Evolutionary conservation across 2,888 invertebrate genomes (phyloP).

Genomic region (Darwinula stevensoni): DNA sequence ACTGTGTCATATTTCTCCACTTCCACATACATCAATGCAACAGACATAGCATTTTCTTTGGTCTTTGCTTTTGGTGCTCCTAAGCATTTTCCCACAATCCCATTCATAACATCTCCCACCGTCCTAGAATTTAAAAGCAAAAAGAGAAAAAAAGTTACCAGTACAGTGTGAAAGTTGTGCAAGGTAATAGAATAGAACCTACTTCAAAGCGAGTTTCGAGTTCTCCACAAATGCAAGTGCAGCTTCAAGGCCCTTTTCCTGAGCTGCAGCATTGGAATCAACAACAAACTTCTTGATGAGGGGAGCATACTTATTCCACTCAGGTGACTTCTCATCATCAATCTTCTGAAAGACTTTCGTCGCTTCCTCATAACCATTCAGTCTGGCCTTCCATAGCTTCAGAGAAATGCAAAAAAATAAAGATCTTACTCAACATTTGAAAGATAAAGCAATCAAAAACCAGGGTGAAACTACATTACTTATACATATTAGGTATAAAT

Average conservation of each 20-base stretch:
- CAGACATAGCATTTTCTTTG: conserved; percentile 60
- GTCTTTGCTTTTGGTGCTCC: conserved; percentile 72
- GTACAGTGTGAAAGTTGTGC: neutral
- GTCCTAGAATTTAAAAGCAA: conserved; percentile 24
- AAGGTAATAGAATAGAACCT: conserved; percentile 11
- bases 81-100: conserved; percentile 69
- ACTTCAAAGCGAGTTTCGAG: conserved; percentile 55
- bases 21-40: conserved; percentile 75
- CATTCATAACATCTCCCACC: conserved; percentile 57
- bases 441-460: neutral
- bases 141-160: conserved; percentile 7
- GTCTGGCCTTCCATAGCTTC: conserved; percentile 79
- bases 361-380: conserved; percentile 78
- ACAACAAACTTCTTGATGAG: conserved; percentile 76
- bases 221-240: conserved; percentile 69
- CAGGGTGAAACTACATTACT: neutral
- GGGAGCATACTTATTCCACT: conserved; percentile 69
- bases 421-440: conserved; percentile 3
- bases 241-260: conserved; percentile 82
- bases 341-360: conserved; percentile 57
- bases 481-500: conserved; percentile 1
- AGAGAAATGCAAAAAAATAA: conserved; percentile 10
- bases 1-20: conserved; percentile 78
- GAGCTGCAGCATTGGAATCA: conserved; percentile 79
- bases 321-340: conserved; percentile 72